Evolutionary conservation across 2,113 vertebrate genomes (phyloP).

Genomic region (Corapipo altera): DNA sequence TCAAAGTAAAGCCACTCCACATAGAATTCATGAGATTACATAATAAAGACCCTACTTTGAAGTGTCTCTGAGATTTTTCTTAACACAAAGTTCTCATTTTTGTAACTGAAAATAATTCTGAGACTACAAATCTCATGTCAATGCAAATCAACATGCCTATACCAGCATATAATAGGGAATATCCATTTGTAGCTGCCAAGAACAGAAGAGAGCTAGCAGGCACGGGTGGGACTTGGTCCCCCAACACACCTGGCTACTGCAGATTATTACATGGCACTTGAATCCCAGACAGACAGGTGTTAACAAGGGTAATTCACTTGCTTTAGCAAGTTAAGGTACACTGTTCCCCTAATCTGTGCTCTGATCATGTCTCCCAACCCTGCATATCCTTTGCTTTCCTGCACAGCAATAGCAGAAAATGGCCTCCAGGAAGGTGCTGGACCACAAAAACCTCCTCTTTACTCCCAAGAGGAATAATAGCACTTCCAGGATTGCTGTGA

Average conservation of each 20-base stretch:
- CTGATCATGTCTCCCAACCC: rapidly evolving
- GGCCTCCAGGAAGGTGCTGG: neutral
- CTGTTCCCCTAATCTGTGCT: neutral
- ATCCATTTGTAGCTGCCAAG: neutral
- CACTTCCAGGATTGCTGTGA: neutral
- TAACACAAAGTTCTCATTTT: neutral
- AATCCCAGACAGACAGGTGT: neutral
- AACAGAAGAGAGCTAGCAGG: neutral
- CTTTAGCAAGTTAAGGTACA: neutral
- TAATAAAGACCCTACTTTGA: neutral
- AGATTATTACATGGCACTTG: neutral
- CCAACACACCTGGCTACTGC: neutral
- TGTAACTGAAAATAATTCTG: neutral
- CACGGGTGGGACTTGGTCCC: neutral
- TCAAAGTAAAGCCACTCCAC: neutral
- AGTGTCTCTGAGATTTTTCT: neutral
- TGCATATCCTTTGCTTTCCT: neutral
- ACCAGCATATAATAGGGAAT: neutral
- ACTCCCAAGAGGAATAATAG: neutral
- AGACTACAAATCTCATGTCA: neutral
- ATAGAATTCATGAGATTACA: neutral
- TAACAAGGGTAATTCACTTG: neutral
- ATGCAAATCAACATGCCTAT: neutral
- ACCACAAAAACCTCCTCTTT: neutral
- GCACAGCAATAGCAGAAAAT: neutral